These are phyloP conservation scores for Melospiza melodia DNA, from an alignment of 2,113 vertebrate genomes.

Conservation along the genomic window DNA sequence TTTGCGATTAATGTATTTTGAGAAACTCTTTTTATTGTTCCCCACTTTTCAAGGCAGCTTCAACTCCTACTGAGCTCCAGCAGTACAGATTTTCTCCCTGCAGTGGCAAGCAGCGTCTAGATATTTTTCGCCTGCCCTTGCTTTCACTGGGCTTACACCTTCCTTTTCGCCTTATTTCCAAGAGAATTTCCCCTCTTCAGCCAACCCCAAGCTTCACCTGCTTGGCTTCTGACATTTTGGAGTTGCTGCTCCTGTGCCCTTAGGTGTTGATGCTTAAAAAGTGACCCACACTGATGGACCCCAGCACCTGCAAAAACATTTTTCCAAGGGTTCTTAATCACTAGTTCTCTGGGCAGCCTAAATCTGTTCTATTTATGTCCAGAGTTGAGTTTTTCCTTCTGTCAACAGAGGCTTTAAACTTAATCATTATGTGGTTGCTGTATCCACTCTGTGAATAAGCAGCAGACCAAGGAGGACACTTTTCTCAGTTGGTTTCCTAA, in stretches of 20 bases:
- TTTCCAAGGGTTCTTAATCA: background rate
- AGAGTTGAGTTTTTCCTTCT: background rate
- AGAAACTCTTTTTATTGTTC: background rate
- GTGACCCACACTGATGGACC: background rate
- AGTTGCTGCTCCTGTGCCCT: background rate
- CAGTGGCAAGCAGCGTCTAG: rapidly evolving
- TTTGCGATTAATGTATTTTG: background rate
- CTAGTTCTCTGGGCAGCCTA: background rate
- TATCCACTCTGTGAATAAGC: no score
- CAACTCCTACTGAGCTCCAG: background rate
- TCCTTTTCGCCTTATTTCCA: background rate
- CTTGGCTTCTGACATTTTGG: background rate
- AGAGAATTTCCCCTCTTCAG: background rate
- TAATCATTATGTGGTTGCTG: no score
- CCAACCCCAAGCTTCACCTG: background rate
- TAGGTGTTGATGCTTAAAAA: background rate
- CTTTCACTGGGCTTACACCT: background rate
- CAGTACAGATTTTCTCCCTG: background rate
- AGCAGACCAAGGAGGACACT: background rate
- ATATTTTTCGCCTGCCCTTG: background rate
- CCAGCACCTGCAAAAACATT: background rate
- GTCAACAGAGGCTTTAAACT: background rate
- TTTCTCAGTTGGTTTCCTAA: background rate
- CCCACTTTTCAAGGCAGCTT: background rate
- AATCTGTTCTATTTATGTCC: background rate